Evolutionary conservation across 2,797 vertebrate species (phyloP), one percentile per base, ranked within the genome.

Genomic region (Balearica regulorum): DNA sequence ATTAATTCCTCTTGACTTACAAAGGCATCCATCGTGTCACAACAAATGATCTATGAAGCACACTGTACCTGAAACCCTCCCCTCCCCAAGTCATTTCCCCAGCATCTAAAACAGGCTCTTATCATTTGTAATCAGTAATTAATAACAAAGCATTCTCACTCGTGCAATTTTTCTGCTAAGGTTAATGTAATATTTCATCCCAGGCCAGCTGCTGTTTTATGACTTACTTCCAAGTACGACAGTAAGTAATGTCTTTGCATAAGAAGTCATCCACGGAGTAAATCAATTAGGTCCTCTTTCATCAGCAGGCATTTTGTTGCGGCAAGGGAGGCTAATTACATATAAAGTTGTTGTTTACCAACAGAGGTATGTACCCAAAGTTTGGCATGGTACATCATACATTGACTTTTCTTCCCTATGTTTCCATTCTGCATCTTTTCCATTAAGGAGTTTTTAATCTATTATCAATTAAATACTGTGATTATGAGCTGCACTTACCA

Each of bases 211-310:
- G 97, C 89, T 91, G 29, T 87, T 96, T 95, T 85, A 85, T 12
- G 20, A 91, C 89, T 91, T 95, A 91, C 89, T 91, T 95, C 90
- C 93, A 90, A 87, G 88, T 78, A 96, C 1, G 44, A 96, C 89
- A 92, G 64, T 94, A 94, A 97, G 92, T 89, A 97, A 96, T 93
- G 93, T 68, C 92, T 96, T 91, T 91, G 96, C 87, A 86, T 58
- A 93, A 95, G 61, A 93, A 97, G 93, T 75, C 92, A 41, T 92
- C 92, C 95, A 83, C 6, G 2, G 81, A 94, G 83, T 93, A 96
- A 97, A 97, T 97, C 97, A 97, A 96, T 97, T 96, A 97, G 93
- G 78, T 96, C 72, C 87, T 82, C 84, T 96, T 91, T 84, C 95
- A 90, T 93, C 95, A 97, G 93, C 94, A 96, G 88, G 90, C 89